Percentiles rank a stretch among this genome's conserved stretches.
phyloP scores from a whole-genome alignment of 2,888 invertebrate genomes.

The Acanthoscelides obtectus region DNA sequence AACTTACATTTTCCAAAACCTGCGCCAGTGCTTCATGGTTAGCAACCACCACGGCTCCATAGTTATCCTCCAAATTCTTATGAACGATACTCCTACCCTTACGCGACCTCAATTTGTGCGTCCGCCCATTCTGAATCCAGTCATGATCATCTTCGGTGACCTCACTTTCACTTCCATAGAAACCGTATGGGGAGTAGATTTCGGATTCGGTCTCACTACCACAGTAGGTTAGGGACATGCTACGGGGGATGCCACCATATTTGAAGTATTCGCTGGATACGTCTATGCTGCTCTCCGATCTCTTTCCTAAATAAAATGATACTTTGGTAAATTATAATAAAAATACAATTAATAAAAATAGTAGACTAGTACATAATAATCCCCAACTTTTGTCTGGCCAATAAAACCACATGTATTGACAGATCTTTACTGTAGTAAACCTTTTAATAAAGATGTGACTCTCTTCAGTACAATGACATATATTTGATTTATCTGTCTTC shows the following conservation, averaged over 20 bases:
- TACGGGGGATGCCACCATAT: slow-evolving; percentile 56
- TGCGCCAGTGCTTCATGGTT: slow-evolving; percentile 88
- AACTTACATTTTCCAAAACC: slow-evolving; percentile 76
- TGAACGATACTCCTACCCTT: slow-evolving; percentile 81
- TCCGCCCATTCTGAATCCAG: slow-evolving; percentile 47
- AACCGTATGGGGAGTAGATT: slow-evolving; percentile 77
- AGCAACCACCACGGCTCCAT: slow-evolving; percentile 83
- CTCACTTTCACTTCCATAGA: slow-evolving; percentile 60
- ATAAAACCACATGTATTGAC: too few species aligned
- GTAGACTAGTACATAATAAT: too few species aligned
- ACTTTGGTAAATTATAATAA: too few species aligned
- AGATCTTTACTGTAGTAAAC: too few species aligned
- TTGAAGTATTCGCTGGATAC: slow-evolving; percentile 56
- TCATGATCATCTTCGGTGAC: slow-evolving; percentile 52
- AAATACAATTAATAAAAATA: too few species aligned
- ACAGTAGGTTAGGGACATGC: slow-evolving; percentile 72
- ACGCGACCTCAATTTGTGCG: slow-evolving; percentile 60
- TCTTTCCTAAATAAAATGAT: slow-evolving; percentile 12
- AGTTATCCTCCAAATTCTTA: slow-evolving; percentile 83
- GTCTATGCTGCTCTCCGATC: slow-evolving; percentile 52
- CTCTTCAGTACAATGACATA: too few species aligned
- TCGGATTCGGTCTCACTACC: slow-evolving; percentile 81
- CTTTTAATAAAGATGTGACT: too few species aligned
- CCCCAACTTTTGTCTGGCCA: too few species aligned
- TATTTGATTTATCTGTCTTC: too few species aligned